Evolutionary conservation across 1,140 invertebrate genomes (phyloP).

Genomic region (Drosophila lacteicornis): DNA sequence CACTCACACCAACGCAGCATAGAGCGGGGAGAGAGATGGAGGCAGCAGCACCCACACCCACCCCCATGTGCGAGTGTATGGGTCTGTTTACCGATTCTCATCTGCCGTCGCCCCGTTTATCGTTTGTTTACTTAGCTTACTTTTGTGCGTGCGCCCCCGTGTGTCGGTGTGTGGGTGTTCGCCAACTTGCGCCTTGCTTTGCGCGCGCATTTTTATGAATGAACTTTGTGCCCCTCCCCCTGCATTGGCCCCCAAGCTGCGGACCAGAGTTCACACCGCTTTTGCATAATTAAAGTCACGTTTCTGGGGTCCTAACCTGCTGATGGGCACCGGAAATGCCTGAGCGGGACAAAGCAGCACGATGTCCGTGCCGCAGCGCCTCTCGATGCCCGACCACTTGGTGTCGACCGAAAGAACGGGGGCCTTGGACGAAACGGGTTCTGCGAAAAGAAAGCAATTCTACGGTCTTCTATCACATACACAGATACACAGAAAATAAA

Average conservation of each 20-base stretch:
- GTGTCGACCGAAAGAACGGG: conserved; percentile 86
- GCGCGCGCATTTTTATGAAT: conserved; percentile 75
- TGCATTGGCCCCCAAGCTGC: conserved; percentile 4
- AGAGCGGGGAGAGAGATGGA: background rate
- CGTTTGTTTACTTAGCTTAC: conserved; percentile 79
- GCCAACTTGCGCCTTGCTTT: conserved; percentile 48
- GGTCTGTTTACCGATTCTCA: conserved; percentile 31
- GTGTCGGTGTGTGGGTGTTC: conserved; percentile 19
- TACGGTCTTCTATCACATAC: background rate
- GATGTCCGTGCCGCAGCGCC: conserved; percentile 84
- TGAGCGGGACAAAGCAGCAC: conserved; percentile 88
- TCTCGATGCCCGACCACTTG: conserved; percentile 86
- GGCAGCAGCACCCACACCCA: background rate
- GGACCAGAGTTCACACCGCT: conserved; percentile 59
- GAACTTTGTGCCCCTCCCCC: conserved; percentile 25
- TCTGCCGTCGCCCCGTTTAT: conserved; percentile 46
- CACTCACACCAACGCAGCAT: conserved; percentile 38
- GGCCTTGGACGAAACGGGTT: conserved; percentile 87
- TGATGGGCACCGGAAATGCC: conserved; percentile 88
- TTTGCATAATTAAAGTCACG: conserved; percentile 63
- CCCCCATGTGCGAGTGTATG: background rate
- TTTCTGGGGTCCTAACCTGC: conserved; percentile 86
- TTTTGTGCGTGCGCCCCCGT: conserved; percentile 44
- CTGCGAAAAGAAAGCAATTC: conserved; percentile 78
- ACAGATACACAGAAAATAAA: background rate